A percentile compares a stretch with the other conserved stretches of the same genome.
These are phyloP conservation scores for Leucophenga maculata DNA, from an alignment of 2,888 invertebrate genomes.

Conservation along the genomic window DNA sequence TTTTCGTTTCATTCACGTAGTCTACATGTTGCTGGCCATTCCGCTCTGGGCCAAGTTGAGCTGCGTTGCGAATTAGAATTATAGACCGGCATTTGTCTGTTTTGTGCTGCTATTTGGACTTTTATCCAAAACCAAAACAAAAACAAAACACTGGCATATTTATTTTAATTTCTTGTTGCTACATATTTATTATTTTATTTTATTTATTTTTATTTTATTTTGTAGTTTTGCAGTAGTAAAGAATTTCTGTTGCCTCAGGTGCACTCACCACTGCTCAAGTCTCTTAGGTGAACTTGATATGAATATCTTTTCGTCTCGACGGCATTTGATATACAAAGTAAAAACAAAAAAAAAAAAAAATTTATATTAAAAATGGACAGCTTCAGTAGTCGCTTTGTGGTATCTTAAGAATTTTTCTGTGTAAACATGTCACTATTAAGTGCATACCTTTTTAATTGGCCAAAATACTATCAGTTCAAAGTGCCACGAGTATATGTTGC, in stretches of 20 bases:
- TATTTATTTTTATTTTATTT: background rate
- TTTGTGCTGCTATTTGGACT: background rate
- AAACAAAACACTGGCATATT: background rate
- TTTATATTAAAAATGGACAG: background rate
- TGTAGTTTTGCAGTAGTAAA: background rate
- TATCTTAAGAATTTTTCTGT: slow-evolving; percentile 6
- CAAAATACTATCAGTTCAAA: background rate
- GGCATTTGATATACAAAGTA: background rate
- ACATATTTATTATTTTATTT: background rate
- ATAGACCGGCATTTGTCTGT: slow-evolving; percentile 21
- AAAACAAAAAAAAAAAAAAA: slow-evolving; percentile 4
- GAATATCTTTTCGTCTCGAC: background rate
- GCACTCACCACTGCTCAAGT: background rate
- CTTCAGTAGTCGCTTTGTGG: background rate
- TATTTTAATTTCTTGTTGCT: slow-evolving; percentile 15
- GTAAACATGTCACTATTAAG: slow-evolving; percentile 13
- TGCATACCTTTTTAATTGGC: slow-evolving; percentile 12
- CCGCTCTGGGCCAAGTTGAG: slow-evolving; percentile 26
- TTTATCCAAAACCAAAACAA: background rate
- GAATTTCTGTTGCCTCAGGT: slow-evolving; percentile 23
- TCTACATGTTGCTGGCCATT: no score
- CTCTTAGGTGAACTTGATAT: slow-evolving; percentile 20
- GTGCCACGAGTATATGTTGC: background rate
- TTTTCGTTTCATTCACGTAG: background rate
- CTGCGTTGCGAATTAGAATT: slow-evolving; percentile 13